phyloP scores from a whole-genome alignment of 2,888 invertebrate species.

The Imbricaverruca yamaguchii region DNA sequence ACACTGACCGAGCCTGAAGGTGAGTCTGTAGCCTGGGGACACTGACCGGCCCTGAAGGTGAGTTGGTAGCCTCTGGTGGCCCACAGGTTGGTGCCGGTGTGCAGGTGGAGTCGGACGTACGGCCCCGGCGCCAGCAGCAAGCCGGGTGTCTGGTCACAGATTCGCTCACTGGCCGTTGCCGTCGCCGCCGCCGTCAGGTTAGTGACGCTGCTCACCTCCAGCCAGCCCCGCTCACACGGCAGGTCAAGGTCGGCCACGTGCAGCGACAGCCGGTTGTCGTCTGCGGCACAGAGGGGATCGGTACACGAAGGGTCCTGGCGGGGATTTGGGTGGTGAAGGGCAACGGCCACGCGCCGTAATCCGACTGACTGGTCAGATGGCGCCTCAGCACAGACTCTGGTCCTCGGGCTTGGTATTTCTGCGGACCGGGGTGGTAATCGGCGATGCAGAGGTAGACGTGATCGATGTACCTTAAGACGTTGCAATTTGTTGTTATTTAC shows the following conservation, averaged over 20 bases:
- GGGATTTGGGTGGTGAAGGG: too few relatives aligned
- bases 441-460: too few relatives aligned
- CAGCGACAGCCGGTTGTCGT: neutral
- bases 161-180: neutral
- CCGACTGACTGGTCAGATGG: too few relatives aligned
- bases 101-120: neutral
- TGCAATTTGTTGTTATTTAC: too few relatives aligned
- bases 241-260: neutral
- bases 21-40: too few relatives aligned
- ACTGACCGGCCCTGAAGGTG: neutral
- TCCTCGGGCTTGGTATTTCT: too few relatives aligned
- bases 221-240: neutral
- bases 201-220: neutral
- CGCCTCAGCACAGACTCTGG: too few relatives aligned
- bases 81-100: neutral
- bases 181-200: neutral
- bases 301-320: too few relatives aligned
- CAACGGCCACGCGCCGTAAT: too few relatives aligned
- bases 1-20: too few relatives aligned
- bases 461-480: too few relatives aligned
- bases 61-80: neutral
- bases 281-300: neutral
- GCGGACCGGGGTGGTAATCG: too few relatives aligned
- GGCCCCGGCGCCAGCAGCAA: conserved; percentile 5
- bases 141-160: neutral